Evolutionary conservation across 2,113 vertebrate genomes (phyloP).

Genomic region (Dissostichus mawsoni): DNA sequence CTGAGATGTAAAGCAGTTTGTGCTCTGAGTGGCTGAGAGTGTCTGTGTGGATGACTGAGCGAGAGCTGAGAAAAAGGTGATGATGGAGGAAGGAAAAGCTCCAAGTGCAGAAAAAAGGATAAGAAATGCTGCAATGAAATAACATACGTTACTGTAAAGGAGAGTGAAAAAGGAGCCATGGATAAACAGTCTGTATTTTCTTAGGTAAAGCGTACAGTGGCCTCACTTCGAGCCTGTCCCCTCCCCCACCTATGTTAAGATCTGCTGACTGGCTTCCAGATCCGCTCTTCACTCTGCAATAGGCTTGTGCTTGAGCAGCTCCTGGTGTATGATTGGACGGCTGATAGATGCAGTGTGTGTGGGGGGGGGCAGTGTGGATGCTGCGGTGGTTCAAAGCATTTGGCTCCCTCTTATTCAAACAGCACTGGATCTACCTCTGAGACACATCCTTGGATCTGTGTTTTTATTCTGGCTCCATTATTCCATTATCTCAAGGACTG

Average conservation of each 20-base stretch:
- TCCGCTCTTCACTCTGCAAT: constrained; percentile 52
- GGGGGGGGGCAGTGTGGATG: constrained; percentile 47
- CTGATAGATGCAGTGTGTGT: constrained; percentile 10
- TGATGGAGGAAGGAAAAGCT: constrained; percentile 11
- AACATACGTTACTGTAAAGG: too few relatives aligned
- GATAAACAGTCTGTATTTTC: constrained; percentile 10
- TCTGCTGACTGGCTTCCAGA: constrained; percentile 50
- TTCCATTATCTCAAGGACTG: background rate
- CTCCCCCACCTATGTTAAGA: constrained; percentile 9
- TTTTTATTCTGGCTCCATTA: constrained; percentile 11
- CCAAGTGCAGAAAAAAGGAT: background rate
- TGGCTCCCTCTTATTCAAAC: constrained; percentile 40
- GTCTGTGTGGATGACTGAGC: background rate
- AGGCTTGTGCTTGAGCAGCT: constrained; percentile 27
- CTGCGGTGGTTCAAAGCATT: constrained; percentile 53
- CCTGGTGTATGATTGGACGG: constrained; percentile 59
- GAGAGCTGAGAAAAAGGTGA: background rate
- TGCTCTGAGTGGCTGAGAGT: constrained; percentile 14
- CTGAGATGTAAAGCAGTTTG: constrained; percentile 34
- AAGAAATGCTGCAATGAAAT: background rate
- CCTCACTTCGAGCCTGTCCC: constrained; percentile 4
- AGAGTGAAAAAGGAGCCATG: background rate
- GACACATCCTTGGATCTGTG: constrained; percentile 5
- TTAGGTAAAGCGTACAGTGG: background rate
- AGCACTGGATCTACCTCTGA: constrained; percentile 34